Percentiles rank a stretch among this genome's conserved stretches.
Evolutionary conservation across 2,888 invertebrate genomes (phyloP).

Genomic region (Amphipyra tragopoginis): DNA sequence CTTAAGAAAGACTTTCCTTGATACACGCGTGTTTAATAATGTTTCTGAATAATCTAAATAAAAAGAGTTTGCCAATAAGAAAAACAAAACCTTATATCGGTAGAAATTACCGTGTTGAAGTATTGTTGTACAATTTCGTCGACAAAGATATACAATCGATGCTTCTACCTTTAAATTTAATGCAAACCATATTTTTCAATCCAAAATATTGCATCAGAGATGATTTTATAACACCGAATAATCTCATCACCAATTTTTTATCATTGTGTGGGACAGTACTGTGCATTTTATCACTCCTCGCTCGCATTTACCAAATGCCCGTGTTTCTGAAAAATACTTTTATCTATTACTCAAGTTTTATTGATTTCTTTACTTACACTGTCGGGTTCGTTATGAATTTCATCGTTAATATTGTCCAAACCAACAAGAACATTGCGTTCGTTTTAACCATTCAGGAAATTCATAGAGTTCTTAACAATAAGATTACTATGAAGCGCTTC

Average conservation of each 20-base stretch:
- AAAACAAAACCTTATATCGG: not conserved
- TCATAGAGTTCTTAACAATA: slow-evolving; percentile 2
- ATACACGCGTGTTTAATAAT: not conserved
- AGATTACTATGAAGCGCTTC: not conserved
- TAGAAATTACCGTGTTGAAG: not conserved
- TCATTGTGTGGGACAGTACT: not conserved
- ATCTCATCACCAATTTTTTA: not conserved
- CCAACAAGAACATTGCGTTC: not conserved
- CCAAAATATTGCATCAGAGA: slow-evolving; percentile 38
- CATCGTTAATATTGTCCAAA: not conserved
- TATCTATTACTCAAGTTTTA: not conserved
- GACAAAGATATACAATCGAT: slow-evolving; percentile 31
- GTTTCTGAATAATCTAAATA: not conserved
- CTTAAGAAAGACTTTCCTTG: too few species aligned
- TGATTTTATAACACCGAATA: slow-evolving; percentile 39
- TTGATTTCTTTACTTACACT: not conserved
- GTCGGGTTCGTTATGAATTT: not conserved
- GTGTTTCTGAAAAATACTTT: not conserved
- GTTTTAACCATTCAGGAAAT: slow-evolving; percentile 8
- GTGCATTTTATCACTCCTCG: not conserved
- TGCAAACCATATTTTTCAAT: slow-evolving; percentile 25
- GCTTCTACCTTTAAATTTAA: slow-evolving; percentile 31
- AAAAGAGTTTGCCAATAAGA: not conserved
- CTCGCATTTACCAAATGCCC: not conserved
- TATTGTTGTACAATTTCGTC: slow-evolving; percentile 1